These are phyloP conservation scores for Acanthosoma haemorrhoidale DNA, from an alignment of 2,888 invertebrate genomes.

Conservation along the genomic window DNA sequence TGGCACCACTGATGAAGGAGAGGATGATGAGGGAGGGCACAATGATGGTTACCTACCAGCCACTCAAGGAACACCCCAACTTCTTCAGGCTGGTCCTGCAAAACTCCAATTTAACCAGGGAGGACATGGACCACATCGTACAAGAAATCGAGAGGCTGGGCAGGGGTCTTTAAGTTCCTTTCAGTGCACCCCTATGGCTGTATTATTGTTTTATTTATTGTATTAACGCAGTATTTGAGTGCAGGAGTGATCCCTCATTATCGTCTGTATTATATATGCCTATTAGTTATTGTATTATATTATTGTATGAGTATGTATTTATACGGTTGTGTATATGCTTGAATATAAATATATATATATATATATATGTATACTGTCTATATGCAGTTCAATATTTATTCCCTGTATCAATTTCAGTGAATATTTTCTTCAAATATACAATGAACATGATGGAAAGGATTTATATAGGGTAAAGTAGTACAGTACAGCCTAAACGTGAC, in stretches of 20 bases:
- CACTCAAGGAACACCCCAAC: slow-evolving; percentile 76
- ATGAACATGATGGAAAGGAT: too few species aligned
- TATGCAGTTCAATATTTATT: too few species aligned
- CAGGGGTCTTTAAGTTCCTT: slow-evolving; percentile 42
- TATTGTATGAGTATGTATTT: not conserved
- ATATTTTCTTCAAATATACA: too few species aligned
- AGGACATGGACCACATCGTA: slow-evolving; percentile 81
- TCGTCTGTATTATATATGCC: not conserved
- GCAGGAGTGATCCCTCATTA: not conserved
- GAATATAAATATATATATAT: not conserved
- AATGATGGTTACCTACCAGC: slow-evolving; percentile 96
- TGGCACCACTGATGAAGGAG: slow-evolving; percentile 90
- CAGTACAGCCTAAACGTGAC: too few species aligned
- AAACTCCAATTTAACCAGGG: slow-evolving; percentile 75
- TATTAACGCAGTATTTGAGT: not conserved
- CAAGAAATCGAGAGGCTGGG: slow-evolving; percentile 83
- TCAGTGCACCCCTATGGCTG: too few species aligned
- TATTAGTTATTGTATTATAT: not conserved
- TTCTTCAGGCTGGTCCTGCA: slow-evolving; percentile 93
- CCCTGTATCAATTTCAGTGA: too few species aligned
- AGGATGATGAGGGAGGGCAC: slow-evolving; percentile 90
- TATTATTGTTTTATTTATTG: not conserved
- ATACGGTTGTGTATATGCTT: not conserved
- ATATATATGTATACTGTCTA: not conserved
- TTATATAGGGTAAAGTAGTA: too few species aligned